Evolutionary conservation across 2,113 vertebrate genomes (phyloP), one percentile per base, ranked within the genome.

Genomic region (Telmatochromis bifrenatus): DNA sequence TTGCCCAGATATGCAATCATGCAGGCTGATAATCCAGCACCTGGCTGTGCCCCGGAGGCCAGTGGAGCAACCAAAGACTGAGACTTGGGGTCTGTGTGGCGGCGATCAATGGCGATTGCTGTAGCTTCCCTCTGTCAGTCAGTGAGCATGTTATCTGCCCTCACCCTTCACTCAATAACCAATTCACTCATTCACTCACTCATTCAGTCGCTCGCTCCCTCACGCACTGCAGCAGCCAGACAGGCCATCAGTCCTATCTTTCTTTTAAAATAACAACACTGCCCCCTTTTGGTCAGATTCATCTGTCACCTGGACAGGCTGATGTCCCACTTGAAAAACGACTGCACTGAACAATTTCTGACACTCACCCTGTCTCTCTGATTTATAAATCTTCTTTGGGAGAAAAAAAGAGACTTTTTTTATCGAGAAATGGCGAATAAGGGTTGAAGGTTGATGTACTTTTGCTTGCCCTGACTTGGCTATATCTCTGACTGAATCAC

Each of bases 281-380:
- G 97, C 96, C 96, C 96, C 96, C 97, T 97, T 93, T 94, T 96
- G 96, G 95, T 83, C 65, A 19, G 62, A 88, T 42, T 14, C 6
- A 87, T 87, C 88, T 13, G 73, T 87, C 88, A 91, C 81, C 70
- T 37, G 79, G 88, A 90, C 86, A 90, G 75, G 60, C 81, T 70
- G 87, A 92, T 81, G 90, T 92, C 90, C 91, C 86, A 79, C 82
- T 88, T 95, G 93, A 96, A 89, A 88, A 95, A 96, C 79, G 87
- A 91, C 87, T 39, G 45, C 82, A n/a, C 70, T 28, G 42, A 92
- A 94, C 86, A 92, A 84, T 95, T 93, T 93, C 90, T 89, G 88
- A 90, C 92, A 84, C 81, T 86, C 89, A 70, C 83, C 83, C 82
- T n/a, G 75, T 90, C 83, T 87, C 86, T 91, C 92, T 96, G 94